Percentiles rank a stretch among this genome's conserved stretches.
These are phyloP conservation scores for Stichopus horrens DNA, from an alignment of 53 echinoderm and acorn worm genomes.

Conservation along the genomic window DNA sequence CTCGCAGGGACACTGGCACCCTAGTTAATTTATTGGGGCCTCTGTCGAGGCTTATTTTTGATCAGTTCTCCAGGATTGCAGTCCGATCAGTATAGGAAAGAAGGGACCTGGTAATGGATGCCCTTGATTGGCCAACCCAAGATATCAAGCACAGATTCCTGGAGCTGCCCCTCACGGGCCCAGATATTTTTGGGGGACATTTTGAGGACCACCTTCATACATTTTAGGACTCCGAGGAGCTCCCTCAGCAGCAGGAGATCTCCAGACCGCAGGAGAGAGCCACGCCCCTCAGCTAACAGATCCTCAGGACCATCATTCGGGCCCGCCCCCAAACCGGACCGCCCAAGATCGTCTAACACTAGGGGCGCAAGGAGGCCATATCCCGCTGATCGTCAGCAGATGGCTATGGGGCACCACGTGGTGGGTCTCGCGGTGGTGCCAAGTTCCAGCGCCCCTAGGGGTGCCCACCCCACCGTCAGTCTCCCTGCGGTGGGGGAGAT, in stretches of 20 bases:
- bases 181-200: background rate
- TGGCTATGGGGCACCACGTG: background rate
- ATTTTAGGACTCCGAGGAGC: constrained; percentile 12
- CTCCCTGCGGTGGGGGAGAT: constrained; percentile 38
- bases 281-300: background rate
- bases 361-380: background rate
- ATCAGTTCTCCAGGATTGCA: background rate
- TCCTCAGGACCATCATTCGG: background rate
- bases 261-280: background rate
- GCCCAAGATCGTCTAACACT: background rate
- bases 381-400: background rate
- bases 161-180: background rate
- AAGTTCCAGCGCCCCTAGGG: background rate
- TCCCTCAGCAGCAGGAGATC: background rate
- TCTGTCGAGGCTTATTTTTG: background rate
- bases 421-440: background rate
- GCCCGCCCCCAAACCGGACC: constrained; percentile 4
- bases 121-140: background rate
- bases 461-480: background rate
- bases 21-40: constrained; percentile 1
- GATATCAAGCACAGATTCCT: background rate
- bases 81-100: background rate
- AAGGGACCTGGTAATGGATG: background rate
- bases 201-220: constrained; percentile 2
- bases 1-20: constrained; percentile 1